Conservation (phyloP, 2,888 invertebrate genomes). For the Branchinecta sandiegonensis region DNA sequence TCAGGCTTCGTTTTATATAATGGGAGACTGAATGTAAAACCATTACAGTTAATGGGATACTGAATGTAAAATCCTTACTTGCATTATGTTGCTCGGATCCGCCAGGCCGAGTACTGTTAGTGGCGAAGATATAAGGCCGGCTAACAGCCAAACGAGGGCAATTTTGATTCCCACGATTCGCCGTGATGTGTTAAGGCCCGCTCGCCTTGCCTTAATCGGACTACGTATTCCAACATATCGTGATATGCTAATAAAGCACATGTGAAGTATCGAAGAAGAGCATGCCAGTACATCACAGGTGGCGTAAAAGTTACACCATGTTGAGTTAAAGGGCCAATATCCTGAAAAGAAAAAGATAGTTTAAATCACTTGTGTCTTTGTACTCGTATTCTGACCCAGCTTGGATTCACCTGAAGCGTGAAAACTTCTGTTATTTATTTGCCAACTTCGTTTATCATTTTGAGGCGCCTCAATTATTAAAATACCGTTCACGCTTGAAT, state of each 20-base stretch:
- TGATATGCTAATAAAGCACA: slow-evolving; percentile 91
- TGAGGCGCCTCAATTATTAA: no score
- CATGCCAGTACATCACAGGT: slow-evolving; percentile 94
- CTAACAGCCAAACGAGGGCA: slow-evolving; percentile 80
- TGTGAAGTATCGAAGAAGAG: slow-evolving; percentile 91
- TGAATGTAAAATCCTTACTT: not conserved
- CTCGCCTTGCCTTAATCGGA: slow-evolving; percentile 62
- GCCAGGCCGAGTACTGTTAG: slow-evolving; percentile 42
- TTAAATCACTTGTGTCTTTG: not conserved
- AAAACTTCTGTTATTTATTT: no score
- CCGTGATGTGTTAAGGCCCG: slow-evolving; percentile 52
- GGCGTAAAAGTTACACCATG: slow-evolving; percentile 51
- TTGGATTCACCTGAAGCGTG: no score
- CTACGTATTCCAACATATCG: slow-evolving; percentile 78
- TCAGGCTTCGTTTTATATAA: no score
- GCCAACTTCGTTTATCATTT: no score
- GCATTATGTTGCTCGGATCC: slow-evolving; percentile 37
- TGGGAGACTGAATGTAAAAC: no score
- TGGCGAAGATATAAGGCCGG: slow-evolving; percentile 79
- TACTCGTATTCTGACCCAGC: no score
- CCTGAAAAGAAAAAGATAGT: slow-evolving; percentile 43
- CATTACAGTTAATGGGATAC: not conserved
- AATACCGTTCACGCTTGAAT: no score
- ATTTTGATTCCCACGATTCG: slow-evolving; percentile 75
- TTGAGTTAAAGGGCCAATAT: slow-evolving; percentile 62